Percentiles rank a stretch among this genome's conserved stretches.
Conservation (phyloP, 2,113 vertebrate genomes). For the Trochalopteron elliotii region DNA sequence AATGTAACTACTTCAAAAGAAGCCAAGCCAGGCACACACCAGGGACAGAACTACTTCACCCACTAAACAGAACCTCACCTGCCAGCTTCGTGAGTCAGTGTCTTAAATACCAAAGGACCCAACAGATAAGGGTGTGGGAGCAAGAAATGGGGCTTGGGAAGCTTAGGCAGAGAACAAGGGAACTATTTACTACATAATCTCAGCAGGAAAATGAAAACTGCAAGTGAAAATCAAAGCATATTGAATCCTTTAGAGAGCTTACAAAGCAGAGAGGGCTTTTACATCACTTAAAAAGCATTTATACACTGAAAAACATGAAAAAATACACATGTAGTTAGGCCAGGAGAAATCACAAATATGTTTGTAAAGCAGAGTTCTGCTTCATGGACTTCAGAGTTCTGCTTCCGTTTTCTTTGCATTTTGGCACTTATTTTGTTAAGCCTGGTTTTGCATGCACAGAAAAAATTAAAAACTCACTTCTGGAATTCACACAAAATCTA, state of each 20-base stretch:
- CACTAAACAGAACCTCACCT: slow-evolving; percentile 35
- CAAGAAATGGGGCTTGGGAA: slow-evolving; percentile 1
- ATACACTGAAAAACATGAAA: background rate
- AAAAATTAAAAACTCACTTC: background rate
- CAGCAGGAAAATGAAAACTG: slow-evolving; percentile 20
- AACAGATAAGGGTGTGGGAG: slow-evolving; percentile 54
- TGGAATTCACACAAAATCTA: background rate
- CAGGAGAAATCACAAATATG: background rate
- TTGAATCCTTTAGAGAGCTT: background rate
- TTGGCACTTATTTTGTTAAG: background rate
- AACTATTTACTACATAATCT: background rate
- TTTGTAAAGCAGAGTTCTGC: background rate
- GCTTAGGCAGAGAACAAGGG: slow-evolving; percentile 12
- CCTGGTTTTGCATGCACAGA: background rate
- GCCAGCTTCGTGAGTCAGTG: background rate
- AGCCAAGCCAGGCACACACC: background rate
- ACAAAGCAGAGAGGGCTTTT: background rate
- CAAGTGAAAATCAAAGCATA: background rate
- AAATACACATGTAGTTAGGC: background rate
- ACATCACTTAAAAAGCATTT: background rate
- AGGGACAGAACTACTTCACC: slow-evolving; percentile 1
- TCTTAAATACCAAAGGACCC: slow-evolving; percentile 30
- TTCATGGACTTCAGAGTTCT: background rate
- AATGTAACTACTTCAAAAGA: background rate
- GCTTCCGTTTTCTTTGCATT: background rate